Conservation (phyloP, 1,140 invertebrate genomes). For the Epicauta chinensis region DNA sequence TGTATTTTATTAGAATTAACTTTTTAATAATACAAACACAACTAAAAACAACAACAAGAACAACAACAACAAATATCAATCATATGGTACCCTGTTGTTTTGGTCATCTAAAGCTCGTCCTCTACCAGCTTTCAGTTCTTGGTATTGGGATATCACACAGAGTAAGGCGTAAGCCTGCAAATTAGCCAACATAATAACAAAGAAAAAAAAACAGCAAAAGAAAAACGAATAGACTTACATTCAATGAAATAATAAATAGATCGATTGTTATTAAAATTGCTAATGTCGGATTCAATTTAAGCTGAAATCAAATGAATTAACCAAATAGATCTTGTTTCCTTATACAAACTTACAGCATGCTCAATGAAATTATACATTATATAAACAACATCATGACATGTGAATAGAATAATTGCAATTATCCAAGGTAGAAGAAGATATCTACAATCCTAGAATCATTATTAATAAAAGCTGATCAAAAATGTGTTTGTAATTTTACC, state of each 20-base stretch:
- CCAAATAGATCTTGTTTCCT: constrained; percentile 20
- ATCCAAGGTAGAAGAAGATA: constrained; percentile 32
- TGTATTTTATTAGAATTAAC: neutral
- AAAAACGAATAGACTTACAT: too few species aligned
- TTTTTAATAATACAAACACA: neutral
- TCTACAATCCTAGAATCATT: constrained; percentile 27
- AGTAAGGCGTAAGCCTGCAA: constrained; percentile 68
- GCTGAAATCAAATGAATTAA: constrained; percentile 46
- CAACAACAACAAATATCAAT: neutral
- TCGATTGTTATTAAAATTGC: constrained; percentile 58
- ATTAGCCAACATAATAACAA: too few species aligned
- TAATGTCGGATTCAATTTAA: constrained; percentile 53
- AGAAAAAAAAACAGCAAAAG: too few species aligned
- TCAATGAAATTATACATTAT: constrained; percentile 28
- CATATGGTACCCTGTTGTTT: constrained; percentile 31
- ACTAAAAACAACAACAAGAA: too few species aligned
- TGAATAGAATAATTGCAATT: constrained; percentile 29
- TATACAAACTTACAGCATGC: constrained; percentile 27
- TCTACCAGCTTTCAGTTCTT: constrained; percentile 67
- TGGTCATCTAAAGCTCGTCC: constrained; percentile 59
- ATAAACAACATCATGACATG: constrained; percentile 26
- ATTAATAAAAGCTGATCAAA: neutral
- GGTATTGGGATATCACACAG: constrained; percentile 76
- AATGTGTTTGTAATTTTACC: constrained; percentile 38
- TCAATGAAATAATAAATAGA: constrained; percentile 57